Evolutionary conservation across 2,797 vertebrate genomes (phyloP), one percentile per base, ranked within the genome.

Genomic region (Mus caroli): DNA sequence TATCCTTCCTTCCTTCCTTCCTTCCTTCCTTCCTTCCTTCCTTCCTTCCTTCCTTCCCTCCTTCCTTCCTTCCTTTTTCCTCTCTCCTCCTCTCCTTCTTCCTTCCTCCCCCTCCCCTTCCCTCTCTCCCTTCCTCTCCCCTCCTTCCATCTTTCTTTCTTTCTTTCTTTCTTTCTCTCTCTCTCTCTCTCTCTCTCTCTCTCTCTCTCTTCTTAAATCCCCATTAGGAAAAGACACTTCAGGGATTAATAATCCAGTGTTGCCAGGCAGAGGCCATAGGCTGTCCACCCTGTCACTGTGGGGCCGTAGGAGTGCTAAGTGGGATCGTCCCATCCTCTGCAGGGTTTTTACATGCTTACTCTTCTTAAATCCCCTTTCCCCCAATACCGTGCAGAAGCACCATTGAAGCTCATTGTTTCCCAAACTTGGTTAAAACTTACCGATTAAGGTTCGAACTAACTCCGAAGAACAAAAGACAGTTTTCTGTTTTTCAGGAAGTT

Each of bases 51-150:
- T 8, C 3, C 20, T 83, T 6, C 4, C 2, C 26, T 22, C 9
- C 22, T 60, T 20, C 1, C 34, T 40, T 13, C 6, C 2, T 1
- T 0, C 8, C 13, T 8, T 40, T 43, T 43, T 43, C 40, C 40
- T 26, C 28, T 9, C 4, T 64, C 56, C 4, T 67, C 6, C 64
- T 67, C 15, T 19, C 17, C 19, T 4, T 56, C 54, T 37, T 6
- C 4, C 19, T 13, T 0, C 11, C 10, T 34, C 9, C 8, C 22
- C 43, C 43, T 43, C 8, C 22, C 43, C 43, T 43, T 13, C 1
- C 1, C 1, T 14, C 12, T 7, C 14, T 4, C 3, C 3, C 6
- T 4, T 1, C 3, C 9, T 1, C 3, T 8, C 13, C 6, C 3
- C 43, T 43, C 43, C 43, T 43, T 43, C 43, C 43, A 43, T 4